A percentile compares a stretch with the other conserved stretches of the same genome.
Conservation (phyloP, 2,113 vertebrate species). For the Misgurnus anguillicaudatus region DNA sequence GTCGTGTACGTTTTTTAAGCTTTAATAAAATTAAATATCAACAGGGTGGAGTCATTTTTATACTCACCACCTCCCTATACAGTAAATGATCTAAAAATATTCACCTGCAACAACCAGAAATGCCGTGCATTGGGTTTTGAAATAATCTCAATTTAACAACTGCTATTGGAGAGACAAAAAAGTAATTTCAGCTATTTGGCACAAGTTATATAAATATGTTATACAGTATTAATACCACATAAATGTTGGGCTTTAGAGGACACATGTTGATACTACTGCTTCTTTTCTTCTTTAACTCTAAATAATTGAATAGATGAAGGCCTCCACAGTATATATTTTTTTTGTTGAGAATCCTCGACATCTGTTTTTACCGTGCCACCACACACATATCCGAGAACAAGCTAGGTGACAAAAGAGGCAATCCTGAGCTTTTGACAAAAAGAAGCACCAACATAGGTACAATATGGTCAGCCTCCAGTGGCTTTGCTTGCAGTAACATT, state of each 20-base stretch:
- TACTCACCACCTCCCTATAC: conserved; percentile 30
- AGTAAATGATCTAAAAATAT: conserved; percentile 52
- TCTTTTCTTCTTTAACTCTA: conserved; percentile 71
- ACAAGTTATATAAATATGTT: conserved; percentile 72
- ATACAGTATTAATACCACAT: conserved; percentile 56
- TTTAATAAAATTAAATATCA: conserved; percentile 78
- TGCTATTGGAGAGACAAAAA: conserved; percentile 33
- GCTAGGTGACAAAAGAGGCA: conserved; percentile 61
- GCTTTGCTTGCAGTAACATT: conserved; percentile 65
- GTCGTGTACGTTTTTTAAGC: conserved; percentile 68
- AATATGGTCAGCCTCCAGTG: conserved; percentile 72
- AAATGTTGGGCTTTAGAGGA: conserved; percentile 66
- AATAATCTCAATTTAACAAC: conserved; percentile 55
- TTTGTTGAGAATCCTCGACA: conserved; percentile 66
- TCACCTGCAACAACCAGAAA: conserved; percentile 62
- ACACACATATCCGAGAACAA: conserved; percentile 39
- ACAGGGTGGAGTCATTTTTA: conserved; percentile 37
- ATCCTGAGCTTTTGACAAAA: conserved; percentile 66
- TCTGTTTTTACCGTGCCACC: conserved; percentile 44
- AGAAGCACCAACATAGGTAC: conserved; percentile 63
- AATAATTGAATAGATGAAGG: conserved; percentile 77
- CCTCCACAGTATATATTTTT: conserved; percentile 72
- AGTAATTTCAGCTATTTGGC: conserved; percentile 68
- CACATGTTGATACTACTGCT: conserved; percentile 60
- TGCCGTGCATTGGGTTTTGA: conserved; percentile 54